A percentile compares a stretch with the other conserved stretches of the same genome.
These are phyloP conservation scores for Pseudopleuronectes americanus DNA, from an alignment of 2,797 vertebrate genomes.

Conservation along the genomic window DNA sequence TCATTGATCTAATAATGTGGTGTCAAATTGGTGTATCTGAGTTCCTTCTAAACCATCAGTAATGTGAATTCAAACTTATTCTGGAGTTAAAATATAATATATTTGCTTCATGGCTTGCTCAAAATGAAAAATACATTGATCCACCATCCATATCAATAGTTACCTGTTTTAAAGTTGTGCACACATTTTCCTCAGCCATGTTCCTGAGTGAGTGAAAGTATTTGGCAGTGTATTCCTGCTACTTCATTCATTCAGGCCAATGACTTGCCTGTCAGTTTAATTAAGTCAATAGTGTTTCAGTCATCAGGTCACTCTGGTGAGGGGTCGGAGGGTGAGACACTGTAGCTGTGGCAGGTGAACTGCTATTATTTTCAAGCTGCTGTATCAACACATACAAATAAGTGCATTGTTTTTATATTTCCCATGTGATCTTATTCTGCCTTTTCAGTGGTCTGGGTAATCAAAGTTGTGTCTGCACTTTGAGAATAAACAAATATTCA, in stretches of 20 bases:
- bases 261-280: neutral
- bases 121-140: neutral
- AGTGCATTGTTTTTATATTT: neutral
- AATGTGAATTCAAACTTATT: neutral
- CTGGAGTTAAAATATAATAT: too few relatives aligned
- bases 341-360: constrained; percentile 7
- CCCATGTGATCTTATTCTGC: neutral
- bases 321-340: constrained; percentile 14
- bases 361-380: neutral
- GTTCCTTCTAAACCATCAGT: neutral
- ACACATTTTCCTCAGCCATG: neutral
- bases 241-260: constrained; percentile 10
- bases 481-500: neutral
- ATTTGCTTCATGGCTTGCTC: too few relatives aligned
- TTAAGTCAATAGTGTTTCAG: neutral
- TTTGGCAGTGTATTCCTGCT: constrained; percentile 1
- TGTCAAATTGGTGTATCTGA: neutral
- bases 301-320: constrained; percentile 1
- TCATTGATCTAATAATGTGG: neutral
- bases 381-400: neutral
- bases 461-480: neutral
- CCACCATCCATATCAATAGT: neutral
- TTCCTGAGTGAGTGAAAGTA: neutral
- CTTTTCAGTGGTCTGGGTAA: neutral
- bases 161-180: too few relatives aligned